Base-by-base conservation (phyloP, 1,140 invertebrate species). In the Drosophila insularis region DNA sequence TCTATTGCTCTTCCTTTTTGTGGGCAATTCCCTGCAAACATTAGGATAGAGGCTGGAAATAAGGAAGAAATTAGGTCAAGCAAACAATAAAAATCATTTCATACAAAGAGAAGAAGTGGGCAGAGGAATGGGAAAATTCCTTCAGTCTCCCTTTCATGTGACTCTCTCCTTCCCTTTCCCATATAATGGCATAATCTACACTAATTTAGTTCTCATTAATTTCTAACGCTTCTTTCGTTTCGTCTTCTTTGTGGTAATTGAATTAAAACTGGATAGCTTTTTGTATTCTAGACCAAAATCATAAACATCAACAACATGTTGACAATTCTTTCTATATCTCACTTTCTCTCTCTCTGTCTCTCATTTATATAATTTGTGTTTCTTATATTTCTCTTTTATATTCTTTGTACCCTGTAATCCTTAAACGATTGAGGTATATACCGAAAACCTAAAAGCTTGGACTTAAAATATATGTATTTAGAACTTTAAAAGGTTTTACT, bases 121-220 rank as follows among this genome's bases (percentile, higher is more conserved):
- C 27, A 27, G 0, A 4, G n/a, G 1, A 14, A 35, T 32, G 43
- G 14, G 35, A 23, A 50, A 19, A 50, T 50, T 50, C 43, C 17
- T 50, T 21, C 19, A 6, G 17, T 50, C 43, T 50, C 17, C 17
- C 43, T 19, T 11, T 10, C 8, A 11, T 50, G 17, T 19, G 10
- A 4, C 35, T 37, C 10, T 19, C 8, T 17, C 8, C 13, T 43
- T 66, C 82, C 35, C 35, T 13, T 13, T 37, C 4, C 73, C 80
- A 80, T 85, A 77, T 87, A 87, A 87, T 89, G 81, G 75, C 86
- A 85, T 90, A 89, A 90, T 90, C 84, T 90, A 74, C 65, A 81
- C 84, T 89, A 90, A 90, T 90, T 90, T 90, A 85, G 89, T 89
- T 71, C 89, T 90, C 89, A 89, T 90, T 90, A 85, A 90, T 85